Conservation (phyloP, 2,113 vertebrate species). For the Myotis brandtii region DNA sequence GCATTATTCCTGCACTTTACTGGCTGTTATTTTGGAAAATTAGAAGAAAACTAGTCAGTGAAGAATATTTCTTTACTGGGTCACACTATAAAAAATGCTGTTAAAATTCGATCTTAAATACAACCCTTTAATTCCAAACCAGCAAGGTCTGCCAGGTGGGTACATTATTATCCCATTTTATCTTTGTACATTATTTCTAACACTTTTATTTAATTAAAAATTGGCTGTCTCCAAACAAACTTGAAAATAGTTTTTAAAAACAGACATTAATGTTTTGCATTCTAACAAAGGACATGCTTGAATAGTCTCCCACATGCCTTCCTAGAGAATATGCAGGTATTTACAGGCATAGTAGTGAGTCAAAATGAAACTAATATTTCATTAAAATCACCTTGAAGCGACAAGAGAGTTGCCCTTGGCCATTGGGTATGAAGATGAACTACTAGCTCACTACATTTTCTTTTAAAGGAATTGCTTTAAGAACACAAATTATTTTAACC, state of each 20-base stretch:
- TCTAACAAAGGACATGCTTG: not conserved
- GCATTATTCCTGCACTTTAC: not conserved
- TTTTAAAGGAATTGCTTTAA: conserved; percentile 43
- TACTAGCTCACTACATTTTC: conserved; percentile 26
- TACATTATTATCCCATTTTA: not conserved
- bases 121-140: conserved; percentile 14
- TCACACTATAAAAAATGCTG: not conserved
- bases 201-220: conserved; percentile 59
- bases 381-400: conserved; percentile 55
- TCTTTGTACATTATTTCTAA: conserved; percentile 18
- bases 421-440: conserved; percentile 11
- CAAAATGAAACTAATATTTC: conserved; percentile 53
- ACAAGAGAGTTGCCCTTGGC: not conserved
- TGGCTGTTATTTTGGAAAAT: conserved; percentile 44
- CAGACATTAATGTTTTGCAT: not conserved
- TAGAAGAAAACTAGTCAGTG: not conserved
- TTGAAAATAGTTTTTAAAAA: conserved; percentile 58
- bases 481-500: conserved; percentile 48
- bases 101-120: conserved; percentile 35
- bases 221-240: conserved; percentile 25
- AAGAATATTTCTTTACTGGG: conserved; percentile 5
- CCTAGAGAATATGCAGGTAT: not conserved
- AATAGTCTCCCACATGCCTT: not conserved
- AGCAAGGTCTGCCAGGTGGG: conserved; percentile 3
- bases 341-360: not conserved